Conservation (phyloP, 2,888 invertebrate genomes). For the Chydorus sphaericus region DNA sequence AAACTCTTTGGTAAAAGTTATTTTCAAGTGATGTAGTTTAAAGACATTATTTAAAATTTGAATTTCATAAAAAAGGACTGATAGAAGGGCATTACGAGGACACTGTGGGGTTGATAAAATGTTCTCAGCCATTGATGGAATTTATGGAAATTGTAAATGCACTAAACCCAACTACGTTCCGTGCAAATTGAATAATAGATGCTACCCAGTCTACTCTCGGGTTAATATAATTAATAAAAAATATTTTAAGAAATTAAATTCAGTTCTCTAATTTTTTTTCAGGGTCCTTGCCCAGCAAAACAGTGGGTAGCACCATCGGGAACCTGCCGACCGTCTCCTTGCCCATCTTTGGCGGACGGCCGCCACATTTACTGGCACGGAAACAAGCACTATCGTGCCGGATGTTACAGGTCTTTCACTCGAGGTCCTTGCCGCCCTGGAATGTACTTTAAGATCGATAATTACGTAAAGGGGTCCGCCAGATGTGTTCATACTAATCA, state of each 20-base stretch:
- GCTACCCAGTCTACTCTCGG: neutral
- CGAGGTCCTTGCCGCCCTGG: neutral
- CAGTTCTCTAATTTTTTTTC: neutral
- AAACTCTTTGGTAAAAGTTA: neutral
- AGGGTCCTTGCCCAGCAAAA: neutral
- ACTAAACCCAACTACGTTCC: neutral
- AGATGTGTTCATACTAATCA: neutral
- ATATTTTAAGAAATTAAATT: neutral
- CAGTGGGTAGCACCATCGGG: neutral
- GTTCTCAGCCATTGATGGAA: neutral
- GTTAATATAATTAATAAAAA: neutral
- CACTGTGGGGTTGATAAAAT: neutral
- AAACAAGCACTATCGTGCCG: neutral
- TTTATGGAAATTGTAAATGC: neutral
- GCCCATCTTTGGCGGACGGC: neutral
- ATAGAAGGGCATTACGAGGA: neutral
- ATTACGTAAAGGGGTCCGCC: neutral
- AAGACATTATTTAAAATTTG: neutral
- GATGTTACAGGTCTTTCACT: neutral
- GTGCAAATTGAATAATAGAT: neutral
- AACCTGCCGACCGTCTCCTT: neutral
- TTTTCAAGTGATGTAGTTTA: neutral
- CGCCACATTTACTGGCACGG: neutral
- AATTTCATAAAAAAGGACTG: neutral
- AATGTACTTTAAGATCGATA: neutral